A percentile compares a stretch with the other conserved stretches of the same genome.
Conservation (phyloP, 2,113 vertebrate genomes). For the Neoarius graeffei region DNA sequence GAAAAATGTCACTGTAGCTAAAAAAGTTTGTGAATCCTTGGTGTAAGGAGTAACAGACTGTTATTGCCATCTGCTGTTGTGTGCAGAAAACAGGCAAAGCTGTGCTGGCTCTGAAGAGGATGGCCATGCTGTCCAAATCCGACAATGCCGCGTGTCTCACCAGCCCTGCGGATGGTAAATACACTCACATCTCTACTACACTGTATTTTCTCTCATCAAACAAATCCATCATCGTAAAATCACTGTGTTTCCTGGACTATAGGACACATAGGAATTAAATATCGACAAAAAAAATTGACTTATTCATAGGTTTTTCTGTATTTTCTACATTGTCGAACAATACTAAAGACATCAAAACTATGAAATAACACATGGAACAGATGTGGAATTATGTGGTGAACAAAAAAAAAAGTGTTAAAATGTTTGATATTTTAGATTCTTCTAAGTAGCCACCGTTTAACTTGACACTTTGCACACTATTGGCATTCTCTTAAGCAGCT, state of each 20-base stretch:
- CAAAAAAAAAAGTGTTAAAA: too few relatives aligned
- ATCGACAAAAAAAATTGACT: not conserved
- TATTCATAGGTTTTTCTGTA: too few relatives aligned
- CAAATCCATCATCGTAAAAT: not conserved
- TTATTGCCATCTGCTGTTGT: not conserved
- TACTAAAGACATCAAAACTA: too few relatives aligned
- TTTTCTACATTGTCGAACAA: too few relatives aligned
- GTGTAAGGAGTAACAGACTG: too few relatives aligned
- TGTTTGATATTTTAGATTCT: too few relatives aligned
- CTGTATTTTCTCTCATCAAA: not conserved
- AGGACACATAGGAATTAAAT: not conserved
- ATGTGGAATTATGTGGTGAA: too few relatives aligned
- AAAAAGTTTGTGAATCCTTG: not conserved
- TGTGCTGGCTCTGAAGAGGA: constrained; percentile 81
- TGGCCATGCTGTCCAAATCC: constrained; percentile 74
- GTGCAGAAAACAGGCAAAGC: constrained; percentile 86
- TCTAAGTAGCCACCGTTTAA: too few relatives aligned
- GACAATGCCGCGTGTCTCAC: constrained; percentile 56
- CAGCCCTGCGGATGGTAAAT: constrained; percentile 64
- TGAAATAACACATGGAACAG: too few relatives aligned
- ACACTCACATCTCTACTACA: not conserved
- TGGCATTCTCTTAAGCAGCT: too few relatives aligned
- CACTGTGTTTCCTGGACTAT: not conserved
- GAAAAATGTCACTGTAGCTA: not conserved
- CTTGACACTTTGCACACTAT: too few relatives aligned